phyloP scores from a whole-genome alignment of 2,888 invertebrate species.

The Cremastinae sp. region DNA sequence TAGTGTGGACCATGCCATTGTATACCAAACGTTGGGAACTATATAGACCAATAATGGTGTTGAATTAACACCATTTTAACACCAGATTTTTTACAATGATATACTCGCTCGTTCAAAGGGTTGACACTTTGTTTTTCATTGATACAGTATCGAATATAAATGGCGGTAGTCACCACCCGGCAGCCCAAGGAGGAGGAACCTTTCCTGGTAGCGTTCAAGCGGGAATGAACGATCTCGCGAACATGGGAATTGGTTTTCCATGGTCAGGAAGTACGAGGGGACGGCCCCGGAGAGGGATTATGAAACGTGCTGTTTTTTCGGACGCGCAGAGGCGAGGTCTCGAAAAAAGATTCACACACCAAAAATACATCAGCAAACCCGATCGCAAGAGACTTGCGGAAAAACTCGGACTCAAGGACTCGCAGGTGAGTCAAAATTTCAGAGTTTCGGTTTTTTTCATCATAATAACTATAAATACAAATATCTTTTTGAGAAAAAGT shows the following conservation, averaged over 20 bases:
- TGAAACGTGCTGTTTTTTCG: slow-evolving; percentile 97
- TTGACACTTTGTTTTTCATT: slow-evolving; percentile 10
- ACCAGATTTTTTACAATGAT: too few relatives aligned
- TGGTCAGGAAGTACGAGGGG: slow-evolving; percentile 96
- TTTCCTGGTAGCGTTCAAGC: slow-evolving; percentile 76
- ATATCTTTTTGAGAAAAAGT: too few relatives aligned
- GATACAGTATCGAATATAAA: slow-evolving; percentile 81
- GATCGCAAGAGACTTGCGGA: slow-evolving; percentile 98
- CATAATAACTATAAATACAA: too few relatives aligned
- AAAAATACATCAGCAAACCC: slow-evolving; percentile 99
- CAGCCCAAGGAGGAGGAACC: slow-evolving; percentile 72
- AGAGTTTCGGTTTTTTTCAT: too few relatives aligned
- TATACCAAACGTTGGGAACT: too few relatives aligned
- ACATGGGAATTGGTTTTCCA: slow-evolving; percentile 85
- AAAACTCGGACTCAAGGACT: slow-evolving; percentile 97
- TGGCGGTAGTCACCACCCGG: slow-evolving; percentile 79
- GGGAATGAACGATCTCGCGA: slow-evolving; percentile 74
- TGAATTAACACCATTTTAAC: too few relatives aligned
- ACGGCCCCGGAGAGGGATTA: slow-evolving; percentile 97
- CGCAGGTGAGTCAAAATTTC: slow-evolving; percentile 87
- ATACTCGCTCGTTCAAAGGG: too few relatives aligned
- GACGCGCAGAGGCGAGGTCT: slow-evolving; percentile 97
- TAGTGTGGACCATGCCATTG: too few relatives aligned
- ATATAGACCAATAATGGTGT: too few relatives aligned
- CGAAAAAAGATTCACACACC: slow-evolving; percentile 97